Base-by-base conservation (phyloP, 2,113 vertebrate genomes). In the Pelodiscus sinensis region DNA sequence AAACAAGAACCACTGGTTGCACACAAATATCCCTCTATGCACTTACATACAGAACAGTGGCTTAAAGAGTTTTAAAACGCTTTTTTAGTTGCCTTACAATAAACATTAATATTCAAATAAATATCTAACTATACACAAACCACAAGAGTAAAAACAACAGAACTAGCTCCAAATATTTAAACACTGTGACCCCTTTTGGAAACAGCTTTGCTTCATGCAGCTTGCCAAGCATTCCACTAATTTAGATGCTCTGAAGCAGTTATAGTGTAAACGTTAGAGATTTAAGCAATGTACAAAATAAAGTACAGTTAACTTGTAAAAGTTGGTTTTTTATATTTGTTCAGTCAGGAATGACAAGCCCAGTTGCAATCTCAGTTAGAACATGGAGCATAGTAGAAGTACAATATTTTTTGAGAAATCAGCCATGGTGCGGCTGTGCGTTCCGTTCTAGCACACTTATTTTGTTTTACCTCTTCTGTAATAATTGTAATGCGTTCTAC, bases 131-230 rank as follows among this genome's bases (percentile, higher is more conserved):
- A 97, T 90, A 94, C 7, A 92, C 90, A 93, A 93, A 85, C 60
- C 44, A 94, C 86, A 92, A 94, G 16, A 82, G 90, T 79, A 87
- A 92, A 89, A 82, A 71, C 78, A 54, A 79, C 73, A 77, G 78
- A 96, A 91, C 51, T 90, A 71, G 86, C 92, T 95, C 56, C 82
- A 80, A 94, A 24, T 87, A 85, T 92, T 96, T 95, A 96, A 97
- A 97, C 92, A 97, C 94, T 77, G 92, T 93, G 79, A 92, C 93
- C 92, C 94, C 96, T 95, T 92, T 87, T 95, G 93, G 84, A 96
- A 97, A 93, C 81, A 71, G n/a, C 80, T 94, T 83, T 92, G 57
- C 78, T 85, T 25, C 82, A 87, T 38, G 51, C 16, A 88, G 86
- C 52, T 77, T 94, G 93, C 90, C 93, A 97, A 95, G 87, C 80